Base-by-base conservation (phyloP, 2,888 invertebrate genomes). In the Schizaphis graminum region DNA sequence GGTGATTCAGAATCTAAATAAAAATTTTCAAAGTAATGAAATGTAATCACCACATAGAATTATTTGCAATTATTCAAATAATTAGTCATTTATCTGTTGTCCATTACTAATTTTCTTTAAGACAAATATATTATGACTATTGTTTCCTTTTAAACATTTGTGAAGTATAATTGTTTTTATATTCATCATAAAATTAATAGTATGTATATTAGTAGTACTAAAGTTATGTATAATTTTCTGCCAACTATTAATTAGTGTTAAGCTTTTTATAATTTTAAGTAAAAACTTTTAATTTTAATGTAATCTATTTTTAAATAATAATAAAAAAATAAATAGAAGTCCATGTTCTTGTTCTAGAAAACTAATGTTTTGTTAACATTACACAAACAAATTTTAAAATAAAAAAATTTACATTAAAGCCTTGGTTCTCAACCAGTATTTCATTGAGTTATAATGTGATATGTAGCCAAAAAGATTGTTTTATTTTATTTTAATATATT, bases 131-230 rank as follows among this genome's bases (percentile, higher is more conserved):
- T 11, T 86, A 3, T 86, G 56, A 53, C 28, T 57, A 67, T 49
- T 61, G 49, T 92, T 92, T 87, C 47, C 61, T 92, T 88, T 92
- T 8, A 92, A 61, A 84, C 26, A n/a, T 44, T 85, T 21, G 28
- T 91, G 77, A 35, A 77, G 47, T 86, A n/a, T 85, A 53, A 7
- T 56, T 91, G 57, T 44, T 77, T 49, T 84, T 84, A 84, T 24
- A 56, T 56, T 85, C n/a, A 28, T n/a, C 35, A 56, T 85, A 28
- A 84, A 41, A 85, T 35, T 91, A 56, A 49, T 91, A 53, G 41
- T 53, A 5, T 44, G 0, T 90, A 90, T 67, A 24, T 77, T 91
- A 53, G 41, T 77, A 61, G 26, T 53, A 41, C 13, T 91, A 77
- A 47, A 35, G 26, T 41, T 84, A 53, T 53, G 3, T 53, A 13